These are phyloP conservation scores for Festucalex cinctus DNA, from an alignment of 2,113 vertebrate genomes.

Conservation along the genomic window DNA sequence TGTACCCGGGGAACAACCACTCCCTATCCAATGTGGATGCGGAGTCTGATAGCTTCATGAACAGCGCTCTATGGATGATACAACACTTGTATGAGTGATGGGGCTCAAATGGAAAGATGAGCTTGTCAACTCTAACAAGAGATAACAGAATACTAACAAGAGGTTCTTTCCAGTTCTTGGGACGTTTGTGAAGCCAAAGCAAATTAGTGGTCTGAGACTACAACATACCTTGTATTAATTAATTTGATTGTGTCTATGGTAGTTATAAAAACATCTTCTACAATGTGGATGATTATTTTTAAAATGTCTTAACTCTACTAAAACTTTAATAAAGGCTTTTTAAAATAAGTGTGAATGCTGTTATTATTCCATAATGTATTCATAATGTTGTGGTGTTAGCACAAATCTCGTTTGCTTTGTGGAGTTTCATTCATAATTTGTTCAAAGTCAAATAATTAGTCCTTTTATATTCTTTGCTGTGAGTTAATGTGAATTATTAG, in stretches of 20 bases:
- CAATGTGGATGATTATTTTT: not conserved
- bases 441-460: no score
- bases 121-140: not conserved
- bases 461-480: no score
- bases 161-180: not conserved
- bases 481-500: no score
- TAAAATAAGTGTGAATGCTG: not conserved
- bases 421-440: not conserved
- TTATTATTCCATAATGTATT: not conserved
- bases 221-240: not conserved
- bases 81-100: slow-evolving; percentile 75
- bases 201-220: not conserved
- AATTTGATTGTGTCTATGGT: not conserved
- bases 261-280: not conserved
- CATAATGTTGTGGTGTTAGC: not conserved
- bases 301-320: not conserved
- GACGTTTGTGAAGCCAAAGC: not conserved
- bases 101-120: not conserved
- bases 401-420: not conserved
- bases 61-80: slow-evolving; percentile 83
- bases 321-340: slow-evolving; percentile 1
- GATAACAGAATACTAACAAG: not conserved
- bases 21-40: slow-evolving; percentile 85
- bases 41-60: slow-evolving; percentile 91
- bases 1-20: slow-evolving; percentile 89